A percentile compares a stretch with the other conserved stretches of the same genome.
phyloP scores from a whole-genome alignment of 2,797 vertebrate species.

The Sebastes cheni region DNA sequence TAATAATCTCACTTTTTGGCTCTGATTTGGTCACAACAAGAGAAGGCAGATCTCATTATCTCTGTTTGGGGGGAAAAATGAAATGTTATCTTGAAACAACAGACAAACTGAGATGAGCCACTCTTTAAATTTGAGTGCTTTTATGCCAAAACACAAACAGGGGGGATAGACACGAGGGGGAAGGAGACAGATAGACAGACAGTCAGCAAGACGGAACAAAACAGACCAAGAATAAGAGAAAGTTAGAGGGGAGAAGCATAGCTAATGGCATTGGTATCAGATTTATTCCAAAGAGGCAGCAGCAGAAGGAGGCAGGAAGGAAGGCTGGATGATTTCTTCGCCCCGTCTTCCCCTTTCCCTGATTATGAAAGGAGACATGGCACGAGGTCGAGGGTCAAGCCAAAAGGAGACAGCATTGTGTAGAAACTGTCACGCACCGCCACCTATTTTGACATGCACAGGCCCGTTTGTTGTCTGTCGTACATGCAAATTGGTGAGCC shows the following conservation, averaged over 20 bases:
- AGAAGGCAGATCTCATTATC: conserved; percentile 74
- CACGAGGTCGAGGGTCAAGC: conserved; percentile 93
- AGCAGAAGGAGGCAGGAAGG: conserved; percentile 79
- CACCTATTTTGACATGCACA: conserved; percentile 99
- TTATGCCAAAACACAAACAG: conserved; percentile 81
- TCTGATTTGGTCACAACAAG: conserved; percentile 65
- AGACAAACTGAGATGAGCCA: conserved; percentile 69
- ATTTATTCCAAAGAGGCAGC: conserved; percentile 91
- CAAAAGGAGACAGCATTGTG: conserved; percentile 99
- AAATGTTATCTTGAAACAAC: conserved; percentile 75
- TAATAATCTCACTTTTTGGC: conserved; percentile 64
- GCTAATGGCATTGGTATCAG: conserved; percentile 95
- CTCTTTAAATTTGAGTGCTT: conserved; percentile 68
- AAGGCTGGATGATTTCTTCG: conserved; percentile 84
- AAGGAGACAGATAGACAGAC: conserved; percentile 53
- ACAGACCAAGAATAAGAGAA: conserved; percentile 69
- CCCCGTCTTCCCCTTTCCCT: conserved; percentile 85
- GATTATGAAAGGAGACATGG: conserved; percentile 98
- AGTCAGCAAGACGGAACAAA: conserved; percentile 67
- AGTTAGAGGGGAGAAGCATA: conserved; percentile 74
- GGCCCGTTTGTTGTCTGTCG: conserved; percentile 99
- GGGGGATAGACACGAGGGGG: neutral
- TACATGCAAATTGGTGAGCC: conserved; percentile 98
- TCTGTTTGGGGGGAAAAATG: conserved; percentile 37
- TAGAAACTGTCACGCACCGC: conserved; percentile 99